These are phyloP conservation scores for Anniella stebbinsi DNA, from an alignment of 2,797 vertebrate species.

Conservation along the genomic window DNA sequence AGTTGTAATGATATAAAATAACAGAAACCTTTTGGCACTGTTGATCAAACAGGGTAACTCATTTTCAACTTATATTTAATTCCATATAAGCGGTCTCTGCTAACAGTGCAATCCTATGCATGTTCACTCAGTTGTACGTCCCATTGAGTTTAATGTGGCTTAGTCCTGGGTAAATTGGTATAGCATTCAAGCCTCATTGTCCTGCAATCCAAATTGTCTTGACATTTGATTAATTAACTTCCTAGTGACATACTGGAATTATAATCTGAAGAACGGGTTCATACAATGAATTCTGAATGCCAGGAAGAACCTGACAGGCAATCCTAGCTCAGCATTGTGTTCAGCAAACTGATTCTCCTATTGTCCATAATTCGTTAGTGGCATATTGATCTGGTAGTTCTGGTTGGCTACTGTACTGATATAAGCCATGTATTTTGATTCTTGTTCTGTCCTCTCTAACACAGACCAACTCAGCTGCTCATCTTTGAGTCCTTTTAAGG, in stretches of 20 bases:
- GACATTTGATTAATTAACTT: background rate
- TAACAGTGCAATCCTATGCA: background rate
- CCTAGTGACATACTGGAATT: background rate
- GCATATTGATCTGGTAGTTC: background rate
- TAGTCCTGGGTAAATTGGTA: background rate
- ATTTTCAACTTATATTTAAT: background rate
- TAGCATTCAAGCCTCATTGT: background rate
- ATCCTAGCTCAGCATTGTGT: background rate
- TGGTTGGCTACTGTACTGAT: background rate
- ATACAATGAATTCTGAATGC: background rate
- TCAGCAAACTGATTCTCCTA: background rate
- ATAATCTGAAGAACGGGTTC: background rate
- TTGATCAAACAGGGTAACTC: background rate
- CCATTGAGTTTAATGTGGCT: background rate
- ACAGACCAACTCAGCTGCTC: too few species aligned
- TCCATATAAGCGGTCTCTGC: background rate
- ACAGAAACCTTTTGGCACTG: background rate
- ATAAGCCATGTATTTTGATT: background rate
- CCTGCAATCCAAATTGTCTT: background rate
- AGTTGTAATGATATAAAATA: constrained; percentile 20
- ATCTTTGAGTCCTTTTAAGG: background rate
- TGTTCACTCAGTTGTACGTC: background rate
- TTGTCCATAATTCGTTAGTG: background rate
- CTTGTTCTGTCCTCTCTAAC: background rate
- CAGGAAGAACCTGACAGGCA: background rate